Base-by-base conservation (phyloP, 2,797 vertebrate species). In the Erithacus rubecula region DNA sequence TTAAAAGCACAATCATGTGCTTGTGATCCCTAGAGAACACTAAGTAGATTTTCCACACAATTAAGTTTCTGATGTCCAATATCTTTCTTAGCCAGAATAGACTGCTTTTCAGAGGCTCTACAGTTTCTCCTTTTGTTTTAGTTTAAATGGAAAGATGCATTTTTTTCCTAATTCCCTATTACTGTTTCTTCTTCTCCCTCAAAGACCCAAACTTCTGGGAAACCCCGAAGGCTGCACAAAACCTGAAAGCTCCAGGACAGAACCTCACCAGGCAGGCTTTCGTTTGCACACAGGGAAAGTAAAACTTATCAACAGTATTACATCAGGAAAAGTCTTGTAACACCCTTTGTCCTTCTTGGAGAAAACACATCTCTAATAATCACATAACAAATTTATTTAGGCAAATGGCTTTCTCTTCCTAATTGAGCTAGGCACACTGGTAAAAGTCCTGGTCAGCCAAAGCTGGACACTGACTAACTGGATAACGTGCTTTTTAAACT, bases 41-140 rank as follows among this genome's bases (percentile, higher is more conserved):
- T 79, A 80, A 90, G 56, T 60, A 92, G 86, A 87, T 95, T 96
- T 95, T 94, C 92, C 88, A 93, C 51, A 53, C 93, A 60, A 94
- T 96, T 94, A 91, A 37, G 72, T 86, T 92, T 92, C 86, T 67
- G 27, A 67, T 84, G 70, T 69, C 72, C 63, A 44, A 11, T 63
- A 83, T 69, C 76, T 89, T 55, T 34, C 46, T 82, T n/a, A 83
- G 76, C 37, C 65, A 94, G 87, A 83, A 74, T 10, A 51, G 81
- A 52, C 24, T 51, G 77, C 52, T 86, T 78, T 47, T 75, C 79
- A 64, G 6, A 67, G 36, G 82, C 39, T 68, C 55, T 72, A 15
- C 21, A 67, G 39, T 3, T 39, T 44, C 30, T 81, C 26, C 23
- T 85, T 84, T 69, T 17, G 3, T 10, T 63, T 62, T 9, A 47